Evolutionary conservation across 1,140 invertebrate species (phyloP).

Genomic region (Prorops nasuta): DNA sequence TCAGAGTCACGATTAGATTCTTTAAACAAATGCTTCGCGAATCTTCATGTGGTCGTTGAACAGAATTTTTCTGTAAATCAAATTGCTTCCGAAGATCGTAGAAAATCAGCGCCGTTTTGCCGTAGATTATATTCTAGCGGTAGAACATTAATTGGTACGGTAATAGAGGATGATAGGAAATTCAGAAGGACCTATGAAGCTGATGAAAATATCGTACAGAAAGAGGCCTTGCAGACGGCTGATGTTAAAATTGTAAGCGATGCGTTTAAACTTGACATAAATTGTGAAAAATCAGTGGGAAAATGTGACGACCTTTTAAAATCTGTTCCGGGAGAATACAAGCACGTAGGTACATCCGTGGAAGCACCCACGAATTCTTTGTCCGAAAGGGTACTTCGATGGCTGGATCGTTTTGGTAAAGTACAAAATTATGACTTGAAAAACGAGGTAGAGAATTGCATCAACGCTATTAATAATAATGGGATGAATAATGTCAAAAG

Average conservation of each 20-base stretch:
- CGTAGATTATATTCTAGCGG: background rate
- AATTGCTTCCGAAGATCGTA: conserved; percentile 20
- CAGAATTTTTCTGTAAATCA: conserved; percentile 21
- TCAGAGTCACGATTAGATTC: conserved; percentile 23
- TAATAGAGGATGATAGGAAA: background rate
- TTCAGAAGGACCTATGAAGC: background rate
- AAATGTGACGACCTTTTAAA: background rate
- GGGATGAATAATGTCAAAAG: background rate
- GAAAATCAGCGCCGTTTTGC: conserved; percentile 35
- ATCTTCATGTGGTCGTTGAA: conserved; percentile 40
- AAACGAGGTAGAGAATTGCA: background rate
- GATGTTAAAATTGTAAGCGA: conserved; percentile 2
- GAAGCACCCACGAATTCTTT: conserved; percentile 30
- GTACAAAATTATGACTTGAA: conserved; percentile 13
- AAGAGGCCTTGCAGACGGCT: too few species aligned
- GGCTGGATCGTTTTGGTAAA: conserved; percentile 54
- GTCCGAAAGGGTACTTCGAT: conserved; percentile 55
- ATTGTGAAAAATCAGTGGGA: background rate
- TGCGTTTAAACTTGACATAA: too few species aligned
- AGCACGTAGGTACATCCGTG: background rate
- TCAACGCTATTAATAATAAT: too few species aligned
- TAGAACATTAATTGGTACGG: background rate
- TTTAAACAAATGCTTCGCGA: conserved; percentile 42
- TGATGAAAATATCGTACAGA: background rate
- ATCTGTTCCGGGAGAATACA: background rate